Base-by-base conservation (phyloP, 1,140 invertebrate species). In the Conopomorpha cramerella region DNA sequence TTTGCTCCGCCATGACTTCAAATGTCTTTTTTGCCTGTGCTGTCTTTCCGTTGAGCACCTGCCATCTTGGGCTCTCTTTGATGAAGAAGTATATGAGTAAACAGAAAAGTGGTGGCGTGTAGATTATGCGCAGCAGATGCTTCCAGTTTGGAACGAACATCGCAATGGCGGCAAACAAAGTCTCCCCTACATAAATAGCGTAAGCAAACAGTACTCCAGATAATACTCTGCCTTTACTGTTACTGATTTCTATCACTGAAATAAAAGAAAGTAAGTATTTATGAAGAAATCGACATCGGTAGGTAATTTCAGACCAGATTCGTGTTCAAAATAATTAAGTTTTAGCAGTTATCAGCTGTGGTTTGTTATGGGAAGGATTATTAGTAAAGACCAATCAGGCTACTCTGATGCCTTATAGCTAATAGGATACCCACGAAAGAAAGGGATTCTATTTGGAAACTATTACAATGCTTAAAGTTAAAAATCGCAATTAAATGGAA, bases 231-330 rank as follows among this genome's bases (percentile, higher is more conserved):
- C 85, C 82, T 30, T 82, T 78, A 15, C 85, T 83, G 4, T 85
- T 86, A 0, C 88, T 84, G 42, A 89, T 80, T 72, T 93, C 90
- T 42, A 92, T 81, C 42, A 86, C 89, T 89, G 57, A 37, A 77
- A 76, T 35, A 39, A 36, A 34, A 23, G 41, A 39, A 8, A 29
- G 32, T 19, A 30, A n/a, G n/a, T n/a, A n/a, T n/a, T n/a, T n/a
- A n/a, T n/a, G n/a, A n/a, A n/a, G n/a, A n/a, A n/a, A n/a, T n/a
- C n/a, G n/a, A n/a, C n/a, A n/a, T n/a, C n/a, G n/a, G n/a, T n/a
- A n/a, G n/a, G n/a, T n/a, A n/a, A n/a, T n/a, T n/a, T n/a, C n/a
- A n/a, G n/a, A n/a, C n/a, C n/a, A n/a, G n/a, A n/a, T n/a, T n/a
- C n/a, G n/a, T n/a, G n/a, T n/a, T n/a, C n/a, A n/a, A n/a, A n/a